Evolutionary conservation across 23 tunicate species (phyloP), one percentile per base, ranked within the genome.

Genomic region (Styela plicata): DNA sequence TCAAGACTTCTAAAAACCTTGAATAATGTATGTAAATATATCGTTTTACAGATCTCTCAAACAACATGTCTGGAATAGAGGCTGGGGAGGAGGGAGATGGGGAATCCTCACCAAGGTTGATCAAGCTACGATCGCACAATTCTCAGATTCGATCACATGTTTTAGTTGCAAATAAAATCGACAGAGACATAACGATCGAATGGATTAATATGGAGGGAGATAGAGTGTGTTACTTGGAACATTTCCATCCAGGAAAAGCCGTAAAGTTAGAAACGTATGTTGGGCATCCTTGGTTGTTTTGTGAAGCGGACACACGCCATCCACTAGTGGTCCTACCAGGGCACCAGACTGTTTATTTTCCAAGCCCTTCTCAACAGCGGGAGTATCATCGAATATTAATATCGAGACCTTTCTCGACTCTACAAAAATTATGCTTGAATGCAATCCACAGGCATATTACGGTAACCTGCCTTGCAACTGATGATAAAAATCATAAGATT

Each of bases 281-380:
- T 13, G 77, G 77, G 3, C 77, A 71, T 71, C 13, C 35, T 5
- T 71, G 77, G 77, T 34, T 71, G 77, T 71, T 71, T 71, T 71
- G 34, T 32, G 77, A 71, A 26, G 36, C 77, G 5, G 36, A 71
- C 35, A 19, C 77, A 3, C 77, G 77, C 17, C 36, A 34, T 13
- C 77, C 77, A 3, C 77, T 71, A 21, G 24, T 71, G 36, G 35
- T 34, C 3, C 13, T 71, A 3, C 77, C 77, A 32, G 32, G 77
- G 36, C 5, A 17, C 7, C 77, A 71, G 35, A 2, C 36, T 21
- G 37, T 71, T 28, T 71, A 30, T 71, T 71, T 71, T 17, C 77
- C 77, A 36, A 34, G 13, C 26, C 34, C 77, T 18, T 16, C 17
- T 71, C 34, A 34, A 5, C 16, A 33, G 7, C 36, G 77, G 2